Evolutionary conservation across 2,888 invertebrate genomes (phyloP).

Genomic region (Dynastes grantii): DNA sequence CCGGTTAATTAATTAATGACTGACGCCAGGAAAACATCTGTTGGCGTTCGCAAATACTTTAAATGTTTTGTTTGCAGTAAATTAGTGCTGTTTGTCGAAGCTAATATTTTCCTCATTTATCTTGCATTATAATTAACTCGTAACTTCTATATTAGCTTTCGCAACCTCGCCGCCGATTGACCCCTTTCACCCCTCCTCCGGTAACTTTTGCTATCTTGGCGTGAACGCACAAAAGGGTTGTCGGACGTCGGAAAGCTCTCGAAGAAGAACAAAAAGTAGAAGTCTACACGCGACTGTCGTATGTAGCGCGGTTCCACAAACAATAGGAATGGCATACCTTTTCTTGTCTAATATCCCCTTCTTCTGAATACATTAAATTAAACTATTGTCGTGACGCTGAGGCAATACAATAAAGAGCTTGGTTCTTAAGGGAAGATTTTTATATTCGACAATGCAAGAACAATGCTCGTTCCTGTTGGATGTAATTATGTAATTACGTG

Average conservation of each 20-base stretch:
- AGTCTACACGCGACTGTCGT: constrained; percentile 37
- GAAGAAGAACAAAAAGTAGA: constrained; percentile 10
- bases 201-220: neutral
- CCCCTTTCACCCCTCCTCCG: neutral
- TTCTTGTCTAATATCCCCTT: constrained; percentile 11
- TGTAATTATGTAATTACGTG: constrained; percentile 2
- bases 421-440: constrained; percentile 6
- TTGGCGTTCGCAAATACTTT: constrained; percentile 41
- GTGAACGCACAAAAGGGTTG: constrained; percentile 36
- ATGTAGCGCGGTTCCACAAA: constrained; percentile 1
- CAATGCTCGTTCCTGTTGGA: neutral
- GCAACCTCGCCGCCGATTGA: neutral
- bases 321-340: constrained; percentile 36
- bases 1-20: constrained; percentile 38
- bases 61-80: constrained; percentile 46
- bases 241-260: constrained; percentile 5
- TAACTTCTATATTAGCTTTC: constrained; percentile 28
- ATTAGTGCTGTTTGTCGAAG: constrained; percentile 45
- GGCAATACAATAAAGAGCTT: constrained; percentile 18
- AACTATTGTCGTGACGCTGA: constrained; percentile 27
- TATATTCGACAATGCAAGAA: constrained; percentile 1
- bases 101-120: constrained; percentile 44
- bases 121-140: constrained; percentile 46
- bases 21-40: constrained; percentile 36
- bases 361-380: constrained; percentile 40